Evolutionary conservation across 2,888 invertebrate genomes (phyloP).

Genomic region (Drosophila infuscata): DNA sequence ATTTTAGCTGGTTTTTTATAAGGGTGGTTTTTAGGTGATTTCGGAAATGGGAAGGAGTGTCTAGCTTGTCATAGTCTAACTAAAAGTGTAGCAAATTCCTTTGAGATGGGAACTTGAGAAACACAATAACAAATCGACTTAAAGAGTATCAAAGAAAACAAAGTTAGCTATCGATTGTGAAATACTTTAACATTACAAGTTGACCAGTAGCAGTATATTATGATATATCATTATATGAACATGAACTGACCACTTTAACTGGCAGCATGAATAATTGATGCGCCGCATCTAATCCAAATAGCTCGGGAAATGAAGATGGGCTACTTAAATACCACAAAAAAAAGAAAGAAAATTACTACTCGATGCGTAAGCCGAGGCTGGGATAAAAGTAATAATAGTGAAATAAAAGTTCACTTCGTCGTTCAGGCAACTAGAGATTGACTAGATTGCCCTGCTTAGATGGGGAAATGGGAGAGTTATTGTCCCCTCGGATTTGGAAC

Average conservation of each 20-base stretch:
- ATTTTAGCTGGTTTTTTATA: background rate
- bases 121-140: no score
- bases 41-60: no score
- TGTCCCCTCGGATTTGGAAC: constrained; percentile 16
- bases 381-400: constrained; percentile 48
- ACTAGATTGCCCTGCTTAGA: constrained; percentile 1
- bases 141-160: background rate
- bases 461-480: constrained; percentile 10
- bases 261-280: constrained; percentile 33
- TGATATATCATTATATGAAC: constrained; percentile 1
- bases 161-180: background rate
- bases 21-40: background rate
- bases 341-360: background rate
- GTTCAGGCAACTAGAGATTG: constrained; percentile 18
- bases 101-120: no score
- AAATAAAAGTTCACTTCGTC: constrained; percentile 64
- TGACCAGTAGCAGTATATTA: background rate
- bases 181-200: background rate
- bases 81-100: no score
- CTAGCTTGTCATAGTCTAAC: background rate
- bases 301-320: constrained; percentile 29
- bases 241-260: constrained; percentile 8
- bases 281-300: constrained; percentile 45
- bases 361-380: background rate
- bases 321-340: constrained; percentile 9